Evolutionary conservation across 2,797 vertebrate genomes (phyloP).

Genomic region (Gadopsis marmoratus): DNA sequence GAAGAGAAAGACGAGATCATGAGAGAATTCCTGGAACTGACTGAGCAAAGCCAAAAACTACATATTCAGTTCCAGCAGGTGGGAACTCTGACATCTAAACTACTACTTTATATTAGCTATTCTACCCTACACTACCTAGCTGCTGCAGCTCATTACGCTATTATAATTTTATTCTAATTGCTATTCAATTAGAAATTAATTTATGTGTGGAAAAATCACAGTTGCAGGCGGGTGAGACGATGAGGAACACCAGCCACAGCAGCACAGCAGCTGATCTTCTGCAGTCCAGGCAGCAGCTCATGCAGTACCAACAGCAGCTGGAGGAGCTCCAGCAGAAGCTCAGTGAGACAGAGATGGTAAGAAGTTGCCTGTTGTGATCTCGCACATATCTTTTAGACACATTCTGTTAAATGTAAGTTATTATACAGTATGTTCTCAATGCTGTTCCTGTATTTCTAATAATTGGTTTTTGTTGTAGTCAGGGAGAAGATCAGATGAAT

Average conservation of each 20-base stretch:
- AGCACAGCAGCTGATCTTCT: slow-evolving; percentile 93
- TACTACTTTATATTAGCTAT: not conserved
- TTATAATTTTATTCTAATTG: not conserved
- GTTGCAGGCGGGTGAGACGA: slow-evolving; percentile 95
- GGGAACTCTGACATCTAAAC: slow-evolving; percentile 20
- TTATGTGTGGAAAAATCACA: slow-evolving; percentile 73
- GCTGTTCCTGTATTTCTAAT: slow-evolving; percentile 9
- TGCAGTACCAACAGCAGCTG: slow-evolving; percentile 90
- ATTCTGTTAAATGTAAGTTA: not conserved
- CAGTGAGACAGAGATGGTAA: slow-evolving; percentile 86
- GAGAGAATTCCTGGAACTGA: slow-evolving; percentile 95
- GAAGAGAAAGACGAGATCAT: slow-evolving; percentile 96
- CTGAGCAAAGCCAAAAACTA: slow-evolving; percentile 96
- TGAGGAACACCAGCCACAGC: slow-evolving; percentile 94
- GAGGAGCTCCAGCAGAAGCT: slow-evolving; percentile 90
- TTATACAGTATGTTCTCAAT: not conserved
- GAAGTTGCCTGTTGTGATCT: slow-evolving; percentile 8
- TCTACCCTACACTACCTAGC: not conserved
- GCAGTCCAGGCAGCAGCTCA: slow-evolving; percentile 92
- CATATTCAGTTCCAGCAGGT: slow-evolving; percentile 99
- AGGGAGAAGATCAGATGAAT: slow-evolving; percentile 77
- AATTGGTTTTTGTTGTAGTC: slow-evolving; percentile 66
- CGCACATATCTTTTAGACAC: not conserved
- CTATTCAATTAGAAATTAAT: not conserved
- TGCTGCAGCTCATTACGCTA: not conserved